Evolutionary conservation across 2,888 invertebrate species (phyloP), one percentile per base, ranked within the genome.

Genomic region (Pammene aurita): DNA sequence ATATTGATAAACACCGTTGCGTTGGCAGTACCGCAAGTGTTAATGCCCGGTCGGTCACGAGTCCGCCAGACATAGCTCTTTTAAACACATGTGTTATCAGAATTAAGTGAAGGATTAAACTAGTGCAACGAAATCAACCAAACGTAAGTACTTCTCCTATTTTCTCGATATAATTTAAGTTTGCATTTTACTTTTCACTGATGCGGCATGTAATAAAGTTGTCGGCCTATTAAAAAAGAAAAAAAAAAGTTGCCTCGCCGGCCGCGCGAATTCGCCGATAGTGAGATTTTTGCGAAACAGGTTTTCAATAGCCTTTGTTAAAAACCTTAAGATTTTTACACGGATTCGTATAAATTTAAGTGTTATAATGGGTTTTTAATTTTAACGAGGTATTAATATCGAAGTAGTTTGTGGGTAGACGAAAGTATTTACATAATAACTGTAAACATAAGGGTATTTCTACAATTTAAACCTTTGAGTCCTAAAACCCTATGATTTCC

Each of bases 1-100:
- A 68, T 50, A 68, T 66, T 67, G 68, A 70, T 64, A 73, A 66
- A 66, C 67, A 64, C 67, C 71, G 80, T 78, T 74, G 84, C 74
- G 84, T 90, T 90, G 90, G 87, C 82, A 81, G 78, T 76, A 78
- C 80, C 82, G 88, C 73, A 73, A 84, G 88, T 88, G 89, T 78
- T 88, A 89, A 89, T 89, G 89, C 87, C 87, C 89, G 88, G 84
- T 81, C 75, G 83, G 88, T 91, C 90, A 90, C 90, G 90, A 90
- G 89, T 88, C 87, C 78, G 81, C 81, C 78, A 78, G 75, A 76
- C 74, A 73, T 77, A 74, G 78, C 76, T 77, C 76, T 82, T 82
- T 80, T 67, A 79, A 80, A 80, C 76, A 75, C 72, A 74, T 77
- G 81, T 69, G 62, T 75, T 76, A 76, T 77, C 75, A 80, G 81